phyloP scores from a whole-genome alignment of 2,888 invertebrate genomes.

The Eilema depressum region DNA sequence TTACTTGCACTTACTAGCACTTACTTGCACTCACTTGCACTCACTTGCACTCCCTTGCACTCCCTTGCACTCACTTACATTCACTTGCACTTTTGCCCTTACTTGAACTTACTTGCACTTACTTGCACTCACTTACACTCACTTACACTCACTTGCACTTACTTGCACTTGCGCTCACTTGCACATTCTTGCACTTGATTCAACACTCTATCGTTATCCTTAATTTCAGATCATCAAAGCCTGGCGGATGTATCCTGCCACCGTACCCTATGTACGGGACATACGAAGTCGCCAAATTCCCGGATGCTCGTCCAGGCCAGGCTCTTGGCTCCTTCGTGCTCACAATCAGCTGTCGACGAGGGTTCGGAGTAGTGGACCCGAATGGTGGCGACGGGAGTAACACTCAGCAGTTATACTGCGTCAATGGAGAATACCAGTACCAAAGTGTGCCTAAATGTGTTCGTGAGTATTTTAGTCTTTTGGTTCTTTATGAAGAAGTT shows the following conservation, averaged over 20 bases:
- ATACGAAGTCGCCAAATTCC: slow-evolving; percentile 5
- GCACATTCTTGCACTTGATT: too few relatives aligned
- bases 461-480: slow-evolving; percentile 12
- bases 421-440: slow-evolving; percentile 12
- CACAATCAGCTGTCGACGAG: slow-evolving; percentile 2
- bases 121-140: too few relatives aligned
- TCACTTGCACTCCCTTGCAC: too few relatives aligned
- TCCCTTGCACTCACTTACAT: too few relatives aligned
- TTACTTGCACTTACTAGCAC: too few relatives aligned
- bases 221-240: not conserved
- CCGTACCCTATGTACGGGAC: slow-evolving; percentile 8
- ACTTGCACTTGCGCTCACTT: too few relatives aligned
- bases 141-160: too few relatives aligned
- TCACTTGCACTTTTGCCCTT: too few relatives aligned
- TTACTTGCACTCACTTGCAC: too few relatives aligned
- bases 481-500: not conserved
- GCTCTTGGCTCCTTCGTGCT: not conserved
- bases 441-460: slow-evolving; percentile 12
- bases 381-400: not conserved
- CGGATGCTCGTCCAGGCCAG: slow-evolving; percentile 14
- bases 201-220: too few relatives aligned
- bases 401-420: slow-evolving; percentile 5
- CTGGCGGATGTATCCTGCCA: slow-evolving; percentile 5
- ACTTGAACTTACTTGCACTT: too few relatives aligned
- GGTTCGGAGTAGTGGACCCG: slow-evolving; percentile 9